These are phyloP conservation scores for Phortica okadai DNA, from an alignment of 2,888 invertebrate genomes.

Conservation along the genomic window DNA sequence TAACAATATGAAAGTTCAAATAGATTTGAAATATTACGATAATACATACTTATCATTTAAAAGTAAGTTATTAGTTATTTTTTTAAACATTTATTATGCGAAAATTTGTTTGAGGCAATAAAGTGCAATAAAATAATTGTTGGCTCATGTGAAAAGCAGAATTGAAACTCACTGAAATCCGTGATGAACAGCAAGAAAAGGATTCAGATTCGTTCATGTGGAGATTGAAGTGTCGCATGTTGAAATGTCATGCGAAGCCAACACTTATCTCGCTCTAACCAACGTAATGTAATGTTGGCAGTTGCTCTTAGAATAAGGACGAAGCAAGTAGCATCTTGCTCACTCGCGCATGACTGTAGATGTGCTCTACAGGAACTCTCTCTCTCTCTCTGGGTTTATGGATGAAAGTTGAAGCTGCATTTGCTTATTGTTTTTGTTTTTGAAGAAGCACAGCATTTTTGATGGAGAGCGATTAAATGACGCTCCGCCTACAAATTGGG, in stretches of 20 bases:
- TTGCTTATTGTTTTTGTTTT: constrained; percentile 21
- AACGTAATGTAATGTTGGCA: neutral
- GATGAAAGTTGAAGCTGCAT: neutral
- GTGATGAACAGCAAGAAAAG: too few species aligned
- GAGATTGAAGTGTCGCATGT: constrained; percentile 68
- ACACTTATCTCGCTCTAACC: constrained; percentile 45
- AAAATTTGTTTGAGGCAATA: too few species aligned
- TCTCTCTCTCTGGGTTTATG: neutral
- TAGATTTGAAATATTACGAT: too few species aligned
- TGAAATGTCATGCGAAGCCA: constrained; percentile 74
- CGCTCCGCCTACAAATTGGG: constrained; percentile 58
- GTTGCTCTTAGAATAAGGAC: neutral
- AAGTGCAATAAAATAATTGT: too few species aligned
- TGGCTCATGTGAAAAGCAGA: too few species aligned
- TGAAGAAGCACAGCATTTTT: constrained; percentile 55
- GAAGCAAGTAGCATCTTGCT: constrained; percentile 21
- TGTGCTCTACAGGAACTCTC: neutral
- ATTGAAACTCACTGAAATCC: too few species aligned
- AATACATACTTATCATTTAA: too few species aligned
- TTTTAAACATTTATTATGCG: too few species aligned
- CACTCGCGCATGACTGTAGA: neutral
- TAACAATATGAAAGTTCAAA: too few species aligned
- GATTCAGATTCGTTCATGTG: constrained; percentile 23
- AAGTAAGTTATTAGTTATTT: too few species aligned
- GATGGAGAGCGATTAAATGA: constrained; percentile 59